Evolutionary conservation across 2,113 vertebrate species (phyloP), one percentile per base, ranked within the genome.

Genomic region (Coregonus clupeaformis): DNA sequence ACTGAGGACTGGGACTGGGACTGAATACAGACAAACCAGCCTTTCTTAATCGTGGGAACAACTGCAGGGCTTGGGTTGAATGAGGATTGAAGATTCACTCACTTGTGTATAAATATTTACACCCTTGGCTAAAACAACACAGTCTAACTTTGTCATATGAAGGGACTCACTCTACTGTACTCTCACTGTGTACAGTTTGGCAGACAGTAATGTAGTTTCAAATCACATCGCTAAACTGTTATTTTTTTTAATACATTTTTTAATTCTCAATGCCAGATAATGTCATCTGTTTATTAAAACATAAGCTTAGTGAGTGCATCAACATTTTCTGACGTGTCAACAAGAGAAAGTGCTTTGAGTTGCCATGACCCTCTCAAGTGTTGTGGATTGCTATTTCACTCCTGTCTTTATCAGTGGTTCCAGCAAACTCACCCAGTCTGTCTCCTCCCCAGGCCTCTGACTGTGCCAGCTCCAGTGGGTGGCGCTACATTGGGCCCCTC

Each of bases 381-480:
- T n/a, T 67, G 63, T 65, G 24, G 25, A 7, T 68, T 36, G 16
- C 30, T 68, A 20, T 20, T 68, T 29, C 18, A 36, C 6, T 68
- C 18, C 42, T 68, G 32, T 68, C 36, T 24, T 12, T 25, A 4
- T 25, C 4, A 24, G 2, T 45, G 63, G 12, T 29, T 25, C 25
- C 25, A 29, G 63, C 30, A 29, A 65, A 14, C 25, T 65, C 49
- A 52, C 14, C n/a, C 11, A 47, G 27, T 29, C 24, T 29, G 16
- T 18, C 52, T 64, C 78, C 36, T n/a, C 75, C 70, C 32, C 73
- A 88, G 85, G 27, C 30, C 22, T 65, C 27, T 20, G 32, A 60
- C 45, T 68, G 72, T 72, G 29, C 11, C 42, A 62, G 68, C 69
- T 36, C 9, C 68, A 25, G 64, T 62, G 81, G 74, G 76, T 42